Evolutionary conservation across 2,888 invertebrate genomes (phyloP), one percentile per base, ranked within the genome.

Genomic region (Sarcophaga rosellei): DNA sequence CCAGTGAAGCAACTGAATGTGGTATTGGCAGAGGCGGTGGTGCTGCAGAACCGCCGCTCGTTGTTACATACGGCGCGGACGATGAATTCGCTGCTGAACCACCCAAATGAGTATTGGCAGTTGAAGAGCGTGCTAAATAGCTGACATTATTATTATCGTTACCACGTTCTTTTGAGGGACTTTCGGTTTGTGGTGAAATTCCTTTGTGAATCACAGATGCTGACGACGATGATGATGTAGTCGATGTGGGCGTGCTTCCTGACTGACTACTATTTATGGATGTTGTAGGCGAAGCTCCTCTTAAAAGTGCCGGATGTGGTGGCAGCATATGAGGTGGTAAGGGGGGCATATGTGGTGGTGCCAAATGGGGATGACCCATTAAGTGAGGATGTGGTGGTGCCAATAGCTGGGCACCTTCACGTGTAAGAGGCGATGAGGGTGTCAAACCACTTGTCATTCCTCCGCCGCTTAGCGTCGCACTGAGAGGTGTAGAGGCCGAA

Each of bases 111-210:
- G 79, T 74, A 70, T 93, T 88, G 94, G 81, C 75, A 81, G 81
- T 78, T 92, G 87, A 80, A 17, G 84, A 86, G n/a, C 77, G 81
- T 45, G 80, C 68, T 66, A 85, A 25, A 69, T 86, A 88, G 68
- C 76, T 73, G 68, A 68, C 74, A 93, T 96, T 97, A 92, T 97
- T 97, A 93, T 97, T 97, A 93, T 96, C 97, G 92, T 97, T 97
- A 92, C 97, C 97, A 89, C 97, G 95, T 93, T 97, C 97, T 90
- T 97, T 95, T 90, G 94, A 95, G 75, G 97, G 96, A 93, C 96
- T 96, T 92, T 96, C 96, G 84, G 96, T 96, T 89, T 96, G 95
- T 21, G 97, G 97, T 66, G 97, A 96, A 92, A 96, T 96, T 80
- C 95, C 94, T 90, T 95, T 95, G 92, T 94, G 92, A 91, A 93